A percentile compares a stretch with the other conserved stretches of the same genome.
These are phyloP conservation scores for Habropoda laboriosa DNA, from an alignment of 1,140 invertebrate species.

Conservation along the genomic window DNA sequence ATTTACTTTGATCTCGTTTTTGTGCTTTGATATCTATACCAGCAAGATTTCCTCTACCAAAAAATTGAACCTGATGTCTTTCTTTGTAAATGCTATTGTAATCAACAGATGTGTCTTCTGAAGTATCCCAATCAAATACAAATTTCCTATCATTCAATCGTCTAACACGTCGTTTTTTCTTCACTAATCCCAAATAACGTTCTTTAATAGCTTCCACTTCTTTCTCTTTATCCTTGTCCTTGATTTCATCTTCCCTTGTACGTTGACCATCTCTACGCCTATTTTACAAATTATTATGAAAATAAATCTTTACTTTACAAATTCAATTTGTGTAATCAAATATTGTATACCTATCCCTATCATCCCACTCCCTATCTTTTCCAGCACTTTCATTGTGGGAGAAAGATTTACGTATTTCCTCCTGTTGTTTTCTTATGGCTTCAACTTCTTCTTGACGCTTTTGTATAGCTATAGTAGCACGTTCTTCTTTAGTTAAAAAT, in stretches of 20 bases:
- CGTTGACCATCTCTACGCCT: slow-evolving; percentile 75
- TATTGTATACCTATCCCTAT: slow-evolving; percentile 73
- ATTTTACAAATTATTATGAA: not conserved
- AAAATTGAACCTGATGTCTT: slow-evolving; percentile 97
- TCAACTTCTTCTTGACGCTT: slow-evolving; percentile 94
- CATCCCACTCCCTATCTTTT: slow-evolving; percentile 76
- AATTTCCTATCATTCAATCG: slow-evolving; percentile 99
- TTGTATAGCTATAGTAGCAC: slow-evolving; percentile 93
- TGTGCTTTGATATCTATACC: slow-evolving; percentile 99
- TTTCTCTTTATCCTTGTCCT: slow-evolving; percentile 94
- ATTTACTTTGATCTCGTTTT: slow-evolving; percentile 98
- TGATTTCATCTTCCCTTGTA: slow-evolving; percentile 83
- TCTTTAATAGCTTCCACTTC: slow-evolving; percentile 97
- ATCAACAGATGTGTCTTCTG: slow-evolving; percentile 98
- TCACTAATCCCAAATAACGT: slow-evolving; percentile 96
- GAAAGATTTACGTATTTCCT: slow-evolving; percentile 86
- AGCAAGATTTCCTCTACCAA: slow-evolving; percentile 97
- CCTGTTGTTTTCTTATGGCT: slow-evolving; percentile 85
- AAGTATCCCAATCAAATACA: slow-evolving; percentile 99
- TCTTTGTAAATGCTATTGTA: slow-evolving; percentile 99
- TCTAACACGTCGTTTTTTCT: slow-evolving; percentile 95
- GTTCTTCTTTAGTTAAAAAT: slow-evolving; percentile 98
- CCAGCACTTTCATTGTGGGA: slow-evolving; percentile 54
- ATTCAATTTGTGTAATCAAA: slow-evolving; percentile 1
- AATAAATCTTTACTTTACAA: not conserved